Conservation (phyloP, 35 echinoderm and acorn worm species). For the Heliocidaris erythrogramma region DNA sequence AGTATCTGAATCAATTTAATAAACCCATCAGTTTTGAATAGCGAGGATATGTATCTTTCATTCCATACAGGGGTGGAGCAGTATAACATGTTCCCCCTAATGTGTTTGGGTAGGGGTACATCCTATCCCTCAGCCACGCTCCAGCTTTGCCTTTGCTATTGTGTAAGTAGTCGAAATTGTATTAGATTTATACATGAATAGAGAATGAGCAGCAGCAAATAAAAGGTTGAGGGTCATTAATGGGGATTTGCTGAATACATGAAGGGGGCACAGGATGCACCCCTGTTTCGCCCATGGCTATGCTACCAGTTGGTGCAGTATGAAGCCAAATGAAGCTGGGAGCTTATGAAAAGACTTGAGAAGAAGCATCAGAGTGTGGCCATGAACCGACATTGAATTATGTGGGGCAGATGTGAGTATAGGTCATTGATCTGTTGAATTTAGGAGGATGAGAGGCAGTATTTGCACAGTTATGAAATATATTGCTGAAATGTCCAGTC, state of each 20-base stretch:
- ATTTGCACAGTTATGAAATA: background rate
- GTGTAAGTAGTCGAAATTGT: background rate
- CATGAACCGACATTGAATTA: constrained; percentile 36
- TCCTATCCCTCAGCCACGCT: background rate
- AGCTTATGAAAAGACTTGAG: background rate
- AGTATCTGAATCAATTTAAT: background rate
- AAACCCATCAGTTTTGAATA: background rate
- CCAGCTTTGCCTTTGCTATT: background rate
- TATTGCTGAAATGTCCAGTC: background rate
- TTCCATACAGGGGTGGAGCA: background rate
- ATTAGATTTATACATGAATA: background rate
- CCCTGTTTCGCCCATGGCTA: background rate
- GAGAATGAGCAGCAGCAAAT: background rate
- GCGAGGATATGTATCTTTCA: background rate
- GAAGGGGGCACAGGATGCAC: background rate
- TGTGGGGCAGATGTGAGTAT: background rate
- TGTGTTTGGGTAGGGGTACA: too few species aligned
- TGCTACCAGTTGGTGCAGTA: background rate
- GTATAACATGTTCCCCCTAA: background rate
- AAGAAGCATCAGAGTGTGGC: background rate
- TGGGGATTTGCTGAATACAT: background rate
- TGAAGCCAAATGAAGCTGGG: background rate
- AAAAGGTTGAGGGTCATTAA: background rate
- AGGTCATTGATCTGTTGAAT: constrained; percentile 29
- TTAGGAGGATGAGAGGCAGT: background rate